Evolutionary conservation across 2,113 vertebrate species (phyloP).

Genomic region (Barnardius zonarius): DNA sequence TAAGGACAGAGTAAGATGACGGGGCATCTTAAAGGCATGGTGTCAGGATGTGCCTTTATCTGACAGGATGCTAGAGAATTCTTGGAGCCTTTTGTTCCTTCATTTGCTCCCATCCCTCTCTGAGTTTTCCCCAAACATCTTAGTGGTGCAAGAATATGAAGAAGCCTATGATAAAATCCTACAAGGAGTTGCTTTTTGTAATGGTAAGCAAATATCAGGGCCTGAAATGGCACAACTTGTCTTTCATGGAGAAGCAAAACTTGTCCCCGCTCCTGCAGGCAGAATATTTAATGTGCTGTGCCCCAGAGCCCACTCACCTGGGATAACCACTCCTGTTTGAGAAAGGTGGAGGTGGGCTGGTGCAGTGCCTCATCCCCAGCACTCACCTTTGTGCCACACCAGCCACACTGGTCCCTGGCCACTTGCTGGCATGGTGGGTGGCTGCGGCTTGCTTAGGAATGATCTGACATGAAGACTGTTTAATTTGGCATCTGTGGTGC

Average conservation of each 20-base stretch:
- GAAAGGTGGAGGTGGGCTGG: not conserved
- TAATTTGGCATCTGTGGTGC: not conserved
- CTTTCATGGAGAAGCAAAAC: not conserved
- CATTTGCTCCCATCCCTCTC: not conserved
- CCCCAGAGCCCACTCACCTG: not conserved
- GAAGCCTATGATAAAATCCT: not conserved
- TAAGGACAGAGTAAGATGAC: not conserved
- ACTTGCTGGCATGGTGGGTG: accelerated
- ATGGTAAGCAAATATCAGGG: not conserved
- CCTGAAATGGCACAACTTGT: not conserved
- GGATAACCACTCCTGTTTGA: not conserved
- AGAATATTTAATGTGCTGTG: not conserved
- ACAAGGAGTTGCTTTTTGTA: not conserved
- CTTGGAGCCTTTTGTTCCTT: not conserved
- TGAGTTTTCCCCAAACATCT: not conserved
- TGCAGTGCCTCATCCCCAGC: not conserved
- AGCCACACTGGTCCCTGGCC: not conserved
- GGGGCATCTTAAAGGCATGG: accelerated
- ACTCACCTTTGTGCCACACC: too few species aligned
- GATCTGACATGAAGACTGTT: not conserved
- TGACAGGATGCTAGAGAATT: not conserved
- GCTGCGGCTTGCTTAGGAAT: not conserved
- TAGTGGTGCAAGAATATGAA: not conserved
- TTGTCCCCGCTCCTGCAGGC: not conserved
- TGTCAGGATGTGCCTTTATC: not conserved